Evolutionary conservation across 2,888 invertebrate genomes (phyloP).

Genomic region (Cheiracanthium punctorium): DNA sequence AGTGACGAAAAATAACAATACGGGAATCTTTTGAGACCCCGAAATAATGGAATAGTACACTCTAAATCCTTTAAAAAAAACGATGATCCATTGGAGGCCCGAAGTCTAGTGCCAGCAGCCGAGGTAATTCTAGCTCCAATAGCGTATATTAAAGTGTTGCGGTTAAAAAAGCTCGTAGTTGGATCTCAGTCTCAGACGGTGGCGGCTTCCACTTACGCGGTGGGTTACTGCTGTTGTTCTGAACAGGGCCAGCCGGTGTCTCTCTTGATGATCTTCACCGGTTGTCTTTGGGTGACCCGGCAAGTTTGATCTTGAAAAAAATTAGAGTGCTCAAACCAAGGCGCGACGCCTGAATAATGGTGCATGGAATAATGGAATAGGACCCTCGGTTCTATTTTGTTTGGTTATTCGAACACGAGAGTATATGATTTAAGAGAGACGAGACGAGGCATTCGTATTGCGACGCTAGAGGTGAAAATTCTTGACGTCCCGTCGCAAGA

Average conservation of each 20-base stretch:
- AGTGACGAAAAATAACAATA: too few species aligned
- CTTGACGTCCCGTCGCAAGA: constrained; percentile 81
- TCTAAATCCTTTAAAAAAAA: constrained; percentile 81
- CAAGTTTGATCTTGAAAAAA: constrained; percentile 34
- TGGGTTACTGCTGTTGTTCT: constrained; percentile 2
- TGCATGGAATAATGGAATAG: constrained; percentile 5
- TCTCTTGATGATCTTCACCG: constrained; percentile 35
- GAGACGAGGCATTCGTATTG: too few species aligned
- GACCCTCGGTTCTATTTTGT: constrained; percentile 13
- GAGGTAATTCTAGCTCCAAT: constrained; percentile 84
- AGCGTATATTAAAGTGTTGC: constrained; percentile 84
- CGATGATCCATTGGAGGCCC: constrained; percentile 82
- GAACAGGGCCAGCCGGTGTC: constrained; percentile 20
- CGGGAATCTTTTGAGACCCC: constrained; percentile 77
- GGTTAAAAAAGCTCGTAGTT: constrained; percentile 83
- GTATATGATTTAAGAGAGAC: too few species aligned
- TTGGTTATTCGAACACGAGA: too few species aligned
- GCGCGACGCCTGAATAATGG: too few species aligned
- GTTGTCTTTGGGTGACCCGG: constrained; percentile 31
- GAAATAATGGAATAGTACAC: constrained; percentile 80
- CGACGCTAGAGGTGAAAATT: constrained; percentile 84
- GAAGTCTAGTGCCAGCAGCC: constrained; percentile 85
- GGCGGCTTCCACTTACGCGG: neutral
- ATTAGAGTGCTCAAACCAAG: neutral
- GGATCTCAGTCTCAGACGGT: constrained; percentile 77